Base-by-base conservation (phyloP, 2,888 invertebrate genomes). In the Drosophila kanekoi region DNA sequence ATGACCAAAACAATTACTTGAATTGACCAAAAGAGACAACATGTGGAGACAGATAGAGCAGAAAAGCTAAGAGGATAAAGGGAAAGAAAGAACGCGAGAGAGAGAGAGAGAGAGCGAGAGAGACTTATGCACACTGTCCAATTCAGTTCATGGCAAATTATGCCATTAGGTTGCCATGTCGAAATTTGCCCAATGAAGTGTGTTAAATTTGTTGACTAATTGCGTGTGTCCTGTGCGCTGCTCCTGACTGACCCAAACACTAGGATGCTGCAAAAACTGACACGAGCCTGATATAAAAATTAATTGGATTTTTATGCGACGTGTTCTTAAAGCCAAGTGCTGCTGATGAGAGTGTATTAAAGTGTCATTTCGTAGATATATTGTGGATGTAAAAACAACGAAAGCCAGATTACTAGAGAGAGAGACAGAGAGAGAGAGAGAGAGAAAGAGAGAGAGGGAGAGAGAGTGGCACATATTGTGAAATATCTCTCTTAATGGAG, bases 161-260 rank as follows among this genome's bases (percentile, higher is more conserved):
- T 83, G 76, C 65, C 81, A 84, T 86, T 88, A 86, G 87, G 65
- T 56, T 49, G 63, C 53, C 78, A 57, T 73, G 81, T 78, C 67
- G 72, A 74, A 84, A 86, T 81, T 72, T 84, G 84, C 61, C 64
- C 80, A 83, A 71, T 88, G 81, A 88, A 80, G 83, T 83, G 83
- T 72, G 72, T 63, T 66, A 51, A 79, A 86, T 83, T 82, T 69
- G 72, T 83, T 79, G 88, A 88, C 88, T 83, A 83, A 83, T 83
- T 86, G 88, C 75, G 70, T 63, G 65, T 84, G 67, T 80, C 64
- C 84, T 68, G 53, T 33, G 37, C 71, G 61, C 23, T 35, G 40
- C 35, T 38, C 41, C 47, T 41, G 47, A 32, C 41, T 43, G 43
- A 16, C 32, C 68, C 2, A 11, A 16, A 18, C 16, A 18, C 33